Percentiles rank a stretch among this genome's conserved stretches.
Evolutionary conservation across 30 jellyfish, hydroid and myxozoan genomes (phyloP).

Genomic region (Aurelia aurita): DNA sequence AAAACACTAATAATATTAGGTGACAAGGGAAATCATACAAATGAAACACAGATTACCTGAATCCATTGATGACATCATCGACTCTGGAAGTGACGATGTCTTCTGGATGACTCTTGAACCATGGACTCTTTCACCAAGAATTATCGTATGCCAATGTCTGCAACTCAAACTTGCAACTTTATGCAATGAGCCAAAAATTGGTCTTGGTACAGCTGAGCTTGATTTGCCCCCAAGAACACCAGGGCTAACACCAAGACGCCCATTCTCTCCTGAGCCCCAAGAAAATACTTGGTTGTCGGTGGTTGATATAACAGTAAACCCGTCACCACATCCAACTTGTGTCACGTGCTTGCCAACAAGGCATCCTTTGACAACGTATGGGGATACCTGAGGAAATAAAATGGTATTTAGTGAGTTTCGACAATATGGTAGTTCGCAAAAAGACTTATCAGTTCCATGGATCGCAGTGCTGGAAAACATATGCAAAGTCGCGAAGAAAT

Average conservation of each 20-base stretch:
- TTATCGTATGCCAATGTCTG: conserved; percentile 88
- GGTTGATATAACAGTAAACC: conserved; percentile 90
- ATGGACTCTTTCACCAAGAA: conserved; percentile 75
- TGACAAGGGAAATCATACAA: too few relatives aligned
- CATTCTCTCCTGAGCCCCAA: conserved; percentile 90
- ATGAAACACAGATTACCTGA: not conserved
- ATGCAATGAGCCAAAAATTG: conserved; percentile 94
- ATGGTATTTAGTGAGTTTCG: not conserved
- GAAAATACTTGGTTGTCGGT: conserved; percentile 82
- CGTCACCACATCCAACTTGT: conserved; percentile 91
- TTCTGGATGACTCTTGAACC: conserved; percentile 80
- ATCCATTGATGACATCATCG: conserved; percentile 61
- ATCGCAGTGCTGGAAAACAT: too few relatives aligned
- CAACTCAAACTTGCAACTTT: conserved; percentile 83
- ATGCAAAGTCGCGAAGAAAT: too few relatives aligned
- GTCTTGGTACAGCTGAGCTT: conserved; percentile 79
- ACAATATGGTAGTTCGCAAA: not conserved
- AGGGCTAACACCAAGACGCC: conserved; percentile 86
- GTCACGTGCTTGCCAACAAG: conserved; percentile 79
- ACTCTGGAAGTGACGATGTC: conserved; percentile 62
- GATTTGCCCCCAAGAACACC: conserved; percentile 66
- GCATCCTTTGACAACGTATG: conserved; percentile 82
- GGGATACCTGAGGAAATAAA: conserved; percentile 53
- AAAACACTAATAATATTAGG: too few relatives aligned
- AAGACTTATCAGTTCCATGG: too few relatives aligned